Percentiles rank a stretch among this genome's conserved stretches.
phyloP scores from a whole-genome alignment of 2,888 invertebrate species.

The Taenaris catops region DNA sequence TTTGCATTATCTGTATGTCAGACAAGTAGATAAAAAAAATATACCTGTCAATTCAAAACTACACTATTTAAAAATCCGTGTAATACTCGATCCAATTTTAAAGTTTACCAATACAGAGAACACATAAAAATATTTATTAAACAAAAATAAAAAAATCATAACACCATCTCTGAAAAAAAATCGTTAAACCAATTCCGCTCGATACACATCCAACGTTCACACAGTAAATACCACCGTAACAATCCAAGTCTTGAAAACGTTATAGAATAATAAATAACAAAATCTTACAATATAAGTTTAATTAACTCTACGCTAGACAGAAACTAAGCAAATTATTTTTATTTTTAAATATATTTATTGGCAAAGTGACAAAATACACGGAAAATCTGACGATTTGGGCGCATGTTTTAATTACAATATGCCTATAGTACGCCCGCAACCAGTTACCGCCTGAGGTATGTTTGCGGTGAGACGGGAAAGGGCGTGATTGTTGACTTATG shows the following conservation, averaged over 20 bases:
- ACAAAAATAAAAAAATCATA: background rate
- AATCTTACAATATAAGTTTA: constrained; percentile 49
- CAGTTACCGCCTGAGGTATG: no score
- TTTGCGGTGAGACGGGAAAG: no score
- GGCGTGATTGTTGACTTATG: no score
- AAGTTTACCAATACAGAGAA: no score
- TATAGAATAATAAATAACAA: constrained; percentile 77
- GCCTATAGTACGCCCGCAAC: no score
- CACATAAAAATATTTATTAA: no score
- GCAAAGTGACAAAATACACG: constrained; percentile 40
- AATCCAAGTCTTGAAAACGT: constrained; percentile 64
- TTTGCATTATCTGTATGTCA: no score
- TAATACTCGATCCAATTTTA: no score
- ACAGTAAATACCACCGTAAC: constrained; percentile 49
- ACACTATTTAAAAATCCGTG: no score
- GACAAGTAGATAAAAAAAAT: background rate
- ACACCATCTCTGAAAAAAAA: constrained; percentile 10
- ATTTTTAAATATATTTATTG: constrained; percentile 40
- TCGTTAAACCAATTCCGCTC: constrained; percentile 6
- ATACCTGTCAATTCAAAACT: no score
- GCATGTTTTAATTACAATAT: constrained; percentile 15
- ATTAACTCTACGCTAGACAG: constrained; percentile 56
- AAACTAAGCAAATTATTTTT: constrained; percentile 66
- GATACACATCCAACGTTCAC: constrained; percentile 33
- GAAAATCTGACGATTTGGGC: constrained; percentile 22